Percentiles rank a stretch among this genome's conserved stretches.
These are phyloP conservation scores for Poeciliopsis turrubarensis DNA, from an alignment of 2,113 vertebrate genomes.

Conservation along the genomic window DNA sequence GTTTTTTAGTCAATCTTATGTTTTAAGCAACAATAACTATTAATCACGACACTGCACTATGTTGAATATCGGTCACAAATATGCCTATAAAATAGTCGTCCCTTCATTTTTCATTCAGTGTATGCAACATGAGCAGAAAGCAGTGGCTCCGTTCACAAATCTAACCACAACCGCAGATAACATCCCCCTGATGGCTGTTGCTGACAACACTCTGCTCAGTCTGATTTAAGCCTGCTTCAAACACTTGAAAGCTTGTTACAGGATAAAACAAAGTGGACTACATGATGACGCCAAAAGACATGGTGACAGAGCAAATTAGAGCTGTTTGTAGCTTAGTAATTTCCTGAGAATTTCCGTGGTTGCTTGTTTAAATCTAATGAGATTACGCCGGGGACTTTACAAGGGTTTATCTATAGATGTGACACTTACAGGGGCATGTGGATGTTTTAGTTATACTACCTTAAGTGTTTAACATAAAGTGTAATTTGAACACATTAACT, in stretches of 20 bases:
- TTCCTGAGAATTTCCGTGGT: not conserved
- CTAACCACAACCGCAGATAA: conserved; percentile 29
- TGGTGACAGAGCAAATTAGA: not conserved
- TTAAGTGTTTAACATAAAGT: not conserved
- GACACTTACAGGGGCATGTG: not conserved
- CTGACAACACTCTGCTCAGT: conserved; percentile 39
- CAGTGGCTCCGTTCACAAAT: conserved; percentile 8
- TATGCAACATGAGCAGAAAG: not conserved
- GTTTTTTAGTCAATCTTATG: not conserved
- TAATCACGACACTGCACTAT: not conserved
- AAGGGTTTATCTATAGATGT: not conserved
- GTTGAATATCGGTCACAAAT: not conserved
- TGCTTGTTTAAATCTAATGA: conserved; percentile 1
- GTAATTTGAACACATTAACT: not conserved
- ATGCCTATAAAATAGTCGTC: not conserved
- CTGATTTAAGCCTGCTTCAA: conserved; percentile 20
- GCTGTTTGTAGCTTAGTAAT: not conserved
- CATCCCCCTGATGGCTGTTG: conserved; percentile 32
- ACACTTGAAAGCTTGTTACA: not conserved
- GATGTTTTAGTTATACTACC: not conserved
- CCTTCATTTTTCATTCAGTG: not conserved
- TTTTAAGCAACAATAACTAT: not conserved
- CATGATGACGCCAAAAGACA: conserved; percentile 9
- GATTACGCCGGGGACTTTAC: not conserved
- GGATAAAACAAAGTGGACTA: not conserved